These are phyloP conservation scores for Diorhabda carinulata DNA, from an alignment of 1,140 invertebrate species.

Conservation along the genomic window DNA sequence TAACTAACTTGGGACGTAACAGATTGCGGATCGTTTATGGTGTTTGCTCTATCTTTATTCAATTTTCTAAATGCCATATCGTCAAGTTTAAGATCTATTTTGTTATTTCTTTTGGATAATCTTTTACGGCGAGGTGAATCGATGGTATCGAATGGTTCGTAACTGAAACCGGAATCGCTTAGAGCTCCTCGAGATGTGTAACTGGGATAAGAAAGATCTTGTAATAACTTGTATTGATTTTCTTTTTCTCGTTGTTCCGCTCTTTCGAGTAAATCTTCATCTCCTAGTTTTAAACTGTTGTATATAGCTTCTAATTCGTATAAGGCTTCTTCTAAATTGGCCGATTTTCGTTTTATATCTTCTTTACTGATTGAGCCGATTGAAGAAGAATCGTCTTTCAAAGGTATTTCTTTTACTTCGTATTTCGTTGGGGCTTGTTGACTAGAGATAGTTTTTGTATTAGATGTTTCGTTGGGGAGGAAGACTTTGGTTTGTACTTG, in stretches of 20 bases:
- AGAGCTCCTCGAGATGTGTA: conserved; percentile 31
- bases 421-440: conserved; percentile 33
- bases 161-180: conserved; percentile 44
- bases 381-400: background rate
- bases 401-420: conserved; percentile 7
- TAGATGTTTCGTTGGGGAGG: conserved; percentile 33
- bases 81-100: conserved; percentile 65
- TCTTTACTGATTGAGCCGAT: conserved; percentile 31
- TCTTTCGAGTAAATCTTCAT: conserved; percentile 75
- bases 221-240: conserved; percentile 38
- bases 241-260: conserved; percentile 72
- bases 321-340: conserved; percentile 80
- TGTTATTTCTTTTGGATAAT: conserved; percentile 45
- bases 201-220: conserved; percentile 25
- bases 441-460: conserved; percentile 33
- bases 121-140: conserved; percentile 37
- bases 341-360: conserved; percentile 50
- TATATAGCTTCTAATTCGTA: conserved; percentile 87
- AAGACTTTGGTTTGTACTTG: conserved; percentile 42
- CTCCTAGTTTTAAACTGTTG: conserved; percentile 73
- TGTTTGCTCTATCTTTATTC: conserved; percentile 55
- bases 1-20: conserved; percentile 64
- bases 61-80: conserved; percentile 77
- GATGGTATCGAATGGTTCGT: conserved; percentile 41
- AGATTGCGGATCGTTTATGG: conserved; percentile 55